These are phyloP conservation scores for Coelopa pilipes DNA, from an alignment of 2,888 invertebrate genomes.

Conservation along the genomic window DNA sequence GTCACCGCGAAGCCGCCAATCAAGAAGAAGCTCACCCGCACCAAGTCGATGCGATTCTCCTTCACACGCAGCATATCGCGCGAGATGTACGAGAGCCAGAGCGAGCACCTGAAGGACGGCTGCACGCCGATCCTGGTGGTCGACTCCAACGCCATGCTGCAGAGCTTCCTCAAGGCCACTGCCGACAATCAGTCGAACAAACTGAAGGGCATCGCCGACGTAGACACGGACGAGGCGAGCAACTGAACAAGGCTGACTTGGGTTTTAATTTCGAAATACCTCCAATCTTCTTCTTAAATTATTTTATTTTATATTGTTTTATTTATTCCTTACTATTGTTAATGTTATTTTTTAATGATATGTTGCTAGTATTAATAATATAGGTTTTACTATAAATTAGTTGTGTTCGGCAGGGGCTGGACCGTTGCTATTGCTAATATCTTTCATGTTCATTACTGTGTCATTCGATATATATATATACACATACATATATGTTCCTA, in stretches of 20 bases:
- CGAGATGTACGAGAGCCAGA: conserved; percentile 66
- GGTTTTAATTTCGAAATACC: not conserved
- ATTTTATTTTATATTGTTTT: conserved; percentile 9
- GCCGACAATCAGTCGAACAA: conserved; percentile 53
- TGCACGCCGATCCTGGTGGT: conserved; percentile 66
- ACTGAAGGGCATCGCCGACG: conserved; percentile 61
- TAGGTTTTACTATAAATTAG: conserved; percentile 14
- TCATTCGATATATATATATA: not conserved
- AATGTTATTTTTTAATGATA: not conserved
- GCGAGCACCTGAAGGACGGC: conserved; percentile 65
- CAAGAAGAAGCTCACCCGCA: conserved; percentile 65
- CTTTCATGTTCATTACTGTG: not conserved
- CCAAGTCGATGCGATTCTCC: conserved; percentile 65
- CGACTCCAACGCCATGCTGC: conserved; percentile 60
- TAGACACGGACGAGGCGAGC: conserved; percentile 65
- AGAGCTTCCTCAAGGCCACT: conserved; percentile 61
- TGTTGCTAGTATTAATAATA: conserved; percentile 28
- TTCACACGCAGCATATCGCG: conserved; percentile 67
- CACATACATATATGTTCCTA: conserved; percentile 25
- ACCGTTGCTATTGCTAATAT: not conserved
- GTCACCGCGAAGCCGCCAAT: conserved; percentile 59
- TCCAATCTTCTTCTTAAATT: not conserved
- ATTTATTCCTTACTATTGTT: conserved; percentile 22
- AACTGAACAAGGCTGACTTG: conserved; percentile 50
- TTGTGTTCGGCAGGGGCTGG: not conserved